Evolutionary conservation across 1,140 invertebrate species (phyloP).

Genomic region (Platorchestia sp.): DNA sequence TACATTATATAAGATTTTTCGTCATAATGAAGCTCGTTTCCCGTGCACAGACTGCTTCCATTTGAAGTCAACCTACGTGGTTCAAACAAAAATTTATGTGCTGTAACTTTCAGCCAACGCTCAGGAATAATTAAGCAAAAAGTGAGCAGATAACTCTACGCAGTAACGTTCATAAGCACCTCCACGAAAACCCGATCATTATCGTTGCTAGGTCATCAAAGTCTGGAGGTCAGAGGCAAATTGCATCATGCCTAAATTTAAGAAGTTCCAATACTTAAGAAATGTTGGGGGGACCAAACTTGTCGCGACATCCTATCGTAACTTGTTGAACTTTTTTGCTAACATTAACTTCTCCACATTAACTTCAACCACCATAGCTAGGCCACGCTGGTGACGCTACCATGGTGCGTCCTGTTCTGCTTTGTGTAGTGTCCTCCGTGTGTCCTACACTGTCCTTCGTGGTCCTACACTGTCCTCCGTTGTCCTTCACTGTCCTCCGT

Average conservation of each 20-base stretch:
- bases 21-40: background rate
- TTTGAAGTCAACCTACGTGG: background rate
- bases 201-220: background rate
- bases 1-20: too few species aligned
- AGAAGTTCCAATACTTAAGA: background rate
- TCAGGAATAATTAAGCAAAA: too few species aligned
- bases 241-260: background rate
- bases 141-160: too few species aligned
- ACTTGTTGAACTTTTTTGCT: background rate
- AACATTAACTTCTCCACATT: conserved; percentile 11
- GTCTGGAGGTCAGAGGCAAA: background rate
- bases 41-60: background rate
- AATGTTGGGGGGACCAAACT: background rate
- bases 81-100: background rate
- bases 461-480: too few species aligned
- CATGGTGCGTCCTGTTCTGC: too few species aligned
- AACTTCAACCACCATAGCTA: background rate
- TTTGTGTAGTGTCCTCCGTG: too few species aligned
- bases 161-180: background rate
- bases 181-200: background rate
- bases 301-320: background rate
- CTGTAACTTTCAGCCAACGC: background rate
- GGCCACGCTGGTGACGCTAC: too few species aligned
- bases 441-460: too few species aligned
- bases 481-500: too few species aligned